Base-by-base conservation (phyloP, 2,797 vertebrate genomes). In the Melanotaenia boesemani region DNA sequence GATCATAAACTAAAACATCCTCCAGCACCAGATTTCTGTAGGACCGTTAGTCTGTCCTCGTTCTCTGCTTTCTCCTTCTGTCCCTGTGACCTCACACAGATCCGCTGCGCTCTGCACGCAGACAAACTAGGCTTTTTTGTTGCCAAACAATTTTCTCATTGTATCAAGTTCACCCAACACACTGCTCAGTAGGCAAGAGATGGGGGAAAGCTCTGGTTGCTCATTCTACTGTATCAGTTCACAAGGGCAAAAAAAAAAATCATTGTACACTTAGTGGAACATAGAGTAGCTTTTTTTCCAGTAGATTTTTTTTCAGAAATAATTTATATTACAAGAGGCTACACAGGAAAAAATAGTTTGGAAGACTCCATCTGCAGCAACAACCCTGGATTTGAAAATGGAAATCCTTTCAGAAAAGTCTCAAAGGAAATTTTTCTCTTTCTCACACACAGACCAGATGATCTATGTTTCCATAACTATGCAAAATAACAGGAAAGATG, bases 131-230 rank as follows among this genome's bases (percentile, higher is more conserved):
- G 77, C 89, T 81, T 85, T 85, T 90, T 83, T 85, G 81, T 87
- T 81, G 74, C 72, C 60, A 75, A 91, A 93, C 93, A 93, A 90
- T 86, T 90, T 90, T 86, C 81, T 92, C 91, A 86, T 92, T 94
- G 93, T 93, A 63, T 86, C 41, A 62, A 24, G 63, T 88, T 76
- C 46, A 70, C 77, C 37, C 73, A 70, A 70, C 86, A 83, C 74
- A 60, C 77, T 76, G 86, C 81, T 59, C 81, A 67, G 80, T 50
- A 57, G 67, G 78, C 78, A 36, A n/a, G 83, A 68, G 79, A 74
- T 4, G 20, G 58, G 58, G 70, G 64, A 84, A 77, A 36, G 84
- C 67, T 59, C 65, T 24, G 46, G 55, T 56, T 76, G 59, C 54
- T 44, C 60, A 3, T 52, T 78, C 16, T 36, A 44, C 72, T 63